phyloP scores from a whole-genome alignment of 2,888 invertebrate genomes.

The Caenorhabditis zanzibari region DNA sequence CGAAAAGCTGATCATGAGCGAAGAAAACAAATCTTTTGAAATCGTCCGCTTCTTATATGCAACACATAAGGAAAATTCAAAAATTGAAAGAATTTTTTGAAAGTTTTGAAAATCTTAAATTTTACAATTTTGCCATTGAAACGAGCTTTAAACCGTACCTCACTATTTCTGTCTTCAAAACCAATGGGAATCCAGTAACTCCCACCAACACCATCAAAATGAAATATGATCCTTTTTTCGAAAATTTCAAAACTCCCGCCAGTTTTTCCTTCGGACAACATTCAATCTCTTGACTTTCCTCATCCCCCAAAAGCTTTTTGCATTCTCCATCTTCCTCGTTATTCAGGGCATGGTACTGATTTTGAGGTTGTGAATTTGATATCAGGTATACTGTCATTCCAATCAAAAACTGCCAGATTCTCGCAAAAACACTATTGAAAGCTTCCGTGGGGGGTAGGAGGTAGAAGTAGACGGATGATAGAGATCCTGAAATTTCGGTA shows the following conservation, averaged over 20 bases:
- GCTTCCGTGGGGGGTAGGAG: neutral
- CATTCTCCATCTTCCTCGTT: slow-evolving; percentile 14
- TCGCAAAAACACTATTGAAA: slow-evolving; percentile 45
- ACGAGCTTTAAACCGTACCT: neutral
- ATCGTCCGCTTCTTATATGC: no score
- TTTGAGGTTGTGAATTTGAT: neutral
- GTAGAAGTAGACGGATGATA: slow-evolving; percentile 13
- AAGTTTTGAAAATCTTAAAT: no score
- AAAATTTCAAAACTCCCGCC: neutral
- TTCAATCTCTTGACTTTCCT: slow-evolving; percentile 1
- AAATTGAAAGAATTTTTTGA: no score
- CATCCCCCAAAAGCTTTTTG: neutral
- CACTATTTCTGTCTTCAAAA: neutral
- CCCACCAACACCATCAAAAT: neutral
- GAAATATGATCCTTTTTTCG: neutral
- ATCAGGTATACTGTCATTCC: slow-evolving; percentile 22
- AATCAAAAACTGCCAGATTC: slow-evolving; percentile 50
- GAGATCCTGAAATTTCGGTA: neutral
- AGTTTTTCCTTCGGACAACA: slow-evolving; percentile 1
- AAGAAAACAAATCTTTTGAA: no score
- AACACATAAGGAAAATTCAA: no score
- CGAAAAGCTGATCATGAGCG: no score
- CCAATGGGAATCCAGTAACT: neutral
- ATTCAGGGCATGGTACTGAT: slow-evolving; percentile 2
- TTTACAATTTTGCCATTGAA: no score